These are phyloP conservation scores for Stegastes partitus DNA, from an alignment of 2,113 vertebrate genomes.

Conservation along the genomic window DNA sequence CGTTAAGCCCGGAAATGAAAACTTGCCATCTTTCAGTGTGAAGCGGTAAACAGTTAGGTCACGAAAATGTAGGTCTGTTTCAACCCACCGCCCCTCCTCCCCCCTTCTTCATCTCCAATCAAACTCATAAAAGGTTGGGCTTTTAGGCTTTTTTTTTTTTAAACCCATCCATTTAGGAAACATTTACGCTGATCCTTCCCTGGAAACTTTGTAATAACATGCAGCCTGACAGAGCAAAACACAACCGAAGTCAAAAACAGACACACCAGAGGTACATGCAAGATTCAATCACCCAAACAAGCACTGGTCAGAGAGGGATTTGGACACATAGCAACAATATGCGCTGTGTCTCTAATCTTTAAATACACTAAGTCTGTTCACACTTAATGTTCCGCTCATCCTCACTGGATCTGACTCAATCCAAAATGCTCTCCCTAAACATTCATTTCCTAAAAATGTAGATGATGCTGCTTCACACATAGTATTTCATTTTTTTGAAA, in stretches of 20 bases:
- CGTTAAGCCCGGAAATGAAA: conserved; percentile 64
- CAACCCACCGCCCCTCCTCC: background rate
- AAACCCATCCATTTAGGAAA: conserved; percentile 42
- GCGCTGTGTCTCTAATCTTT: conserved; percentile 29
- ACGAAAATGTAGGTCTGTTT: conserved; percentile 9
- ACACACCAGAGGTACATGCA: background rate
- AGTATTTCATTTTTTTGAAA: conserved; percentile 19
- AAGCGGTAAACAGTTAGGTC: conserved; percentile 27
- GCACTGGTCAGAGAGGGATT: conserved; percentile 7
- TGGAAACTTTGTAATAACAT: conserved; percentile 18
- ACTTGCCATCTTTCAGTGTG: conserved; percentile 40
- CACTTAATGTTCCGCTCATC: background rate
- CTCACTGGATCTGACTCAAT: conserved; percentile 16
- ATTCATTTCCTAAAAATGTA: background rate
- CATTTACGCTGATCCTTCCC: conserved; percentile 24
- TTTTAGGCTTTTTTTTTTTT: conserved; percentile 14
- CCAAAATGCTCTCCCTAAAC: background rate
- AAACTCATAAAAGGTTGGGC: conserved; percentile 27
- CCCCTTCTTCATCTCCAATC: background rate
- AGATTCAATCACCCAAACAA: conserved; percentile 13
- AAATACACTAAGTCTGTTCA: conserved; percentile 32
- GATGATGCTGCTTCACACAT: background rate
- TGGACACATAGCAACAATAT: conserved; percentile 32
- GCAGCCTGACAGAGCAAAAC: conserved; percentile 15
- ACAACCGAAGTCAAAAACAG: background rate